Evolutionary conservation across 2,888 invertebrate genomes (phyloP), one percentile per base, ranked within the genome.

Genomic region (Eledona agricola): DNA sequence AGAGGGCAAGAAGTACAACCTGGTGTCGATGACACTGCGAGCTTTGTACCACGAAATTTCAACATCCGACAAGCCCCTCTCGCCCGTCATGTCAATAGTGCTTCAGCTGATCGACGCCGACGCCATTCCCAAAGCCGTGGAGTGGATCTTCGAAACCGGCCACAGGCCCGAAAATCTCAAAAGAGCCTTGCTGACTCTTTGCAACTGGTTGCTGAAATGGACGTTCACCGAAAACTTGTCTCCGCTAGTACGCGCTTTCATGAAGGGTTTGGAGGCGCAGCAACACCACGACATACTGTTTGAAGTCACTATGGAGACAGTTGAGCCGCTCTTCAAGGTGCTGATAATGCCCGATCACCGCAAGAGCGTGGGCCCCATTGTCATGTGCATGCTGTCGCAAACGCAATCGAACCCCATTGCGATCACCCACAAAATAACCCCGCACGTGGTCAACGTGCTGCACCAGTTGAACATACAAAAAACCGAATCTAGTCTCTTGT

Each of bases 171-270:
- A 78, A 0, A 82, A 82, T 19, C 77, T 88, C 4, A 79, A 82
- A 9, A 81, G 82, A 34, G 85, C 87, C 0, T 76, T 90, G 1
- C 78, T 79, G 10, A 81, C 85, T 31, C 76, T 90, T 1, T 88
- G 87, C 65, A 77, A 76, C n/a, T 90, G 89, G 89, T 72, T 88
- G 45, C 78, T 80, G 1, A 78, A 80, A 43, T 86, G 85, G 80
- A 81, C 81, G 12, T 81, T 81, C 53, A 84, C 85, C 0, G 81
- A 84, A 1, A 81, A 83, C 29, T 76, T 90, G 0, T 83, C 84
- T 13, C 78, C 81, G 4, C 85, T 89, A 82, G 82, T 89, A 1
- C 75, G 85, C 64, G 81, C 84, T 1, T 84, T 87, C 58, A 82
- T 90, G 64, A 80, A 79, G 59, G 85, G 83, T 0, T 73, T 47